These are phyloP conservation scores for Parambassis ranga DNA, from an alignment of 2,797 vertebrate species.

Conservation along the genomic window DNA sequence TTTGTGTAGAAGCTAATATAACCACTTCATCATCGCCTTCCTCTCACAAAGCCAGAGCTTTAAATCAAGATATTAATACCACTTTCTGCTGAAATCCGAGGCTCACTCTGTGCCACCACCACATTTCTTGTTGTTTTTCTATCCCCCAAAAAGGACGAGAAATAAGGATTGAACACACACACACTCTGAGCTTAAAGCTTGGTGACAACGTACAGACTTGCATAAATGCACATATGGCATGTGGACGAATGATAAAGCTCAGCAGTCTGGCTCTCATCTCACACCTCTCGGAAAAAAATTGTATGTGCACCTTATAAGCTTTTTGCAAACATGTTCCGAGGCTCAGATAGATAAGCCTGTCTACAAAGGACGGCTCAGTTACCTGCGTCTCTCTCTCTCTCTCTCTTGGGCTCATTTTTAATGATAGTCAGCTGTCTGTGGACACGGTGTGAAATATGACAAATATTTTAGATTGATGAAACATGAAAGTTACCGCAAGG, in stretches of 20 bases:
- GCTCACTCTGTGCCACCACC: background rate
- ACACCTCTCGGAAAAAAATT: constrained; percentile 49
- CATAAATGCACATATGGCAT: constrained; percentile 40
- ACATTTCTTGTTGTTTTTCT: constrained; percentile 34
- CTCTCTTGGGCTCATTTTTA: constrained; percentile 53
- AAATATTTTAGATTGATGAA: constrained; percentile 44
- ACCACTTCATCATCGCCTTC: constrained; percentile 27
- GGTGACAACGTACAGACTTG: constrained; percentile 43
- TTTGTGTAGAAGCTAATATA: constrained; percentile 23
- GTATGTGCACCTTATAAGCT: constrained; percentile 37
- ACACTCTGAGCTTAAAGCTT: constrained; percentile 42
- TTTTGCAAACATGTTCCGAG: constrained; percentile 35
- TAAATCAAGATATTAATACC: constrained; percentile 37
- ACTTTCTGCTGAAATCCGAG: constrained; percentile 3
- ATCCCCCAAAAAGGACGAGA: constrained; percentile 5
- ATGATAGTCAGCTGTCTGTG: constrained; percentile 32
- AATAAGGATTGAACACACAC: constrained; percentile 20
- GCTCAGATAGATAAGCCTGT: constrained; percentile 53
- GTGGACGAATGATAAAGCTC: constrained; percentile 52
- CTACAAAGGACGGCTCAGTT: constrained; percentile 43
- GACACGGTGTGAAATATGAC: constrained; percentile 10
- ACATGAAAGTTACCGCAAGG: constrained; percentile 10
- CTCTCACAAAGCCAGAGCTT: background rate
- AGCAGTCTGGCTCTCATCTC: constrained; percentile 47
- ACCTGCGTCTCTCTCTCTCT: constrained; percentile 33